A percentile compares a stretch with the other conserved stretches of the same genome.
phyloP scores from a whole-genome alignment of 2,113 vertebrate species.

The Neofelis nebulosa region DNA sequence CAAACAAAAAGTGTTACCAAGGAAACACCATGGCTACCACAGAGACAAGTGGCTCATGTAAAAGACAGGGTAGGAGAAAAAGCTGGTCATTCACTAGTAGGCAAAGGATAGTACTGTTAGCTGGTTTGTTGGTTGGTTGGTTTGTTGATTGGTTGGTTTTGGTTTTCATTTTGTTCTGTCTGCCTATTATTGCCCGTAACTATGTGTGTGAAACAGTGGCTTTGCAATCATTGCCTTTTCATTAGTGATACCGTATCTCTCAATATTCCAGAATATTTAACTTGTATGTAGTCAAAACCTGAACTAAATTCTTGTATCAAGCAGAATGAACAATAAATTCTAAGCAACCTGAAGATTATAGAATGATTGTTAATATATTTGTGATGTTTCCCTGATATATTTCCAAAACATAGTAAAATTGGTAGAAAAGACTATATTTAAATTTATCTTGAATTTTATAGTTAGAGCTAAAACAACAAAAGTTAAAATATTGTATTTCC shows the following conservation, averaged over 20 bases:
- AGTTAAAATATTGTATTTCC: neutral
- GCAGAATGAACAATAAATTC: neutral
- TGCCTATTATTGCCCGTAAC: neutral
- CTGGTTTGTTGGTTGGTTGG: neutral
- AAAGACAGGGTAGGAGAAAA: neutral
- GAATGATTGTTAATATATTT: neutral
- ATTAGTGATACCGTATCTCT: neutral
- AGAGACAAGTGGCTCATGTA: constrained; percentile 10
- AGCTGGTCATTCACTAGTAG: neutral
- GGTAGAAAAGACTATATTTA: neutral
- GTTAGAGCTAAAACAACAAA: neutral
- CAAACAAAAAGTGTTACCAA: neutral
- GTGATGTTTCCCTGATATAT: neutral
- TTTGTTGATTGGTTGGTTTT: neutral
- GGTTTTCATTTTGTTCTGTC: neutral
- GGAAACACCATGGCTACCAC: neutral
- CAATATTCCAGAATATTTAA: neutral
- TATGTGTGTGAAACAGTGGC: neutral
- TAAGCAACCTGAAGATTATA: neutral
- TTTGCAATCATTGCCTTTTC: neutral
- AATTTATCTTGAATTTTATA: neutral
- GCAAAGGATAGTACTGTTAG: neutral
- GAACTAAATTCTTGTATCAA: neutral
- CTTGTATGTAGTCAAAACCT: neutral
- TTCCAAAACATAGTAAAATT: neutral